These are phyloP conservation scores for Zoroaster sp. DNA, from an alignment of 53 echinoderm and acorn worm genomes.

Conservation along the genomic window DNA sequence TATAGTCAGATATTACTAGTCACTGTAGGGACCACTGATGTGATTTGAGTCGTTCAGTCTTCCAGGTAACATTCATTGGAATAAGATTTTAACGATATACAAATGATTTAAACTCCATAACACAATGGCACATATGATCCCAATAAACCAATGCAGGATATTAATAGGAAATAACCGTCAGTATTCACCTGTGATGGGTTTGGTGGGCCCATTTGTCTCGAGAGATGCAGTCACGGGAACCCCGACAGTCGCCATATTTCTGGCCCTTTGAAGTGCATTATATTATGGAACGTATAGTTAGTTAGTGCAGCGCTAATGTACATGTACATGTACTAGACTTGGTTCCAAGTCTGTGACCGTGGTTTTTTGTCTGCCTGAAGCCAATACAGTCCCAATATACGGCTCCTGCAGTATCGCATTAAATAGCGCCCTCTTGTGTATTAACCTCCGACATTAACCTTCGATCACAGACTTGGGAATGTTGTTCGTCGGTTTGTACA, in stretches of 20 bases:
- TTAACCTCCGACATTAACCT: too few relatives aligned
- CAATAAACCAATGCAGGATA: background rate
- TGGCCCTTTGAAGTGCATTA: background rate
- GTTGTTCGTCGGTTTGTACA: background rate
- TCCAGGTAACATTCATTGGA: background rate
- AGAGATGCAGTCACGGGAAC: background rate
- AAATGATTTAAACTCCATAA: background rate
- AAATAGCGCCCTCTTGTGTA: too few relatives aligned
- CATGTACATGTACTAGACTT: background rate
- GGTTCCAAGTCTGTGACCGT: too few relatives aligned
- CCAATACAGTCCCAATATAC: too few relatives aligned
- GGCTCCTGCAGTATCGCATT: too few relatives aligned
- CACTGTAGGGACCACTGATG: background rate
- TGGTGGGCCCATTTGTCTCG: slow-evolving; percentile 44
- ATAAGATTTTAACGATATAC: background rate
- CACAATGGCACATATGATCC: background rate
- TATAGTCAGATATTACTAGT: background rate
- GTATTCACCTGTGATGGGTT: slow-evolving; percentile 4
- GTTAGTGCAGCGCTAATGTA: background rate
- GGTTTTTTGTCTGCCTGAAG: too few relatives aligned
- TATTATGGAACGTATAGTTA: slow-evolving; percentile 5
- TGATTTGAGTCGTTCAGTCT: background rate
- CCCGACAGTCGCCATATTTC: slow-evolving; percentile 45
- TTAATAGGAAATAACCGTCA: background rate
- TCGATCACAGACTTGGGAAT: background rate